Conservation (phyloP, 2,888 invertebrate genomes). For the Nebria salina region DNA sequence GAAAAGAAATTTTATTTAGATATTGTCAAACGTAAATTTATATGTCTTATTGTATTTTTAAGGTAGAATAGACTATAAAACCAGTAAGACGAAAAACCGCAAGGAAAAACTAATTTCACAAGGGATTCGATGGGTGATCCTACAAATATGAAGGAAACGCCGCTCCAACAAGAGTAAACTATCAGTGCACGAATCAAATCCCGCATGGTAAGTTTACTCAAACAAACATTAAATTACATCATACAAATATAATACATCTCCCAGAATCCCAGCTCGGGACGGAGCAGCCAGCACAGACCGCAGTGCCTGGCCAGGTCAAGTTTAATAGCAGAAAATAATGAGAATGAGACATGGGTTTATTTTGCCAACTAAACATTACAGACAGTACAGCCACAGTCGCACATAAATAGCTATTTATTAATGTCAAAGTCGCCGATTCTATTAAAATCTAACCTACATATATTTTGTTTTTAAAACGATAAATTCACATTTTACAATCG, state of each 20-base stretch:
- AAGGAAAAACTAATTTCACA: no score
- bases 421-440: slow-evolving; percentile 1
- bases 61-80: no score
- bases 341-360: neutral
- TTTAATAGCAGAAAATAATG: slow-evolving; percentile 31
- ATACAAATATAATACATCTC: slow-evolving; percentile 13
- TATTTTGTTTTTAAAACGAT: neutral
- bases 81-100: no score
- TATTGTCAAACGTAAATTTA: no score
- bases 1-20: no score
- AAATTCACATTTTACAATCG: neutral
- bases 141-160: neutral
- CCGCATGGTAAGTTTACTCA: neutral
- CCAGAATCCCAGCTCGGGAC: slow-evolving; percentile 14
- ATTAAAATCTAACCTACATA: neutral
- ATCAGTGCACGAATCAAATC: neutral
- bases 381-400: neutral
- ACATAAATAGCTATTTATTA: slow-evolving; percentile 11
- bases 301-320: slow-evolving; percentile 19
- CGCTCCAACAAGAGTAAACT: neutral
- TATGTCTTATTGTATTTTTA: no score
- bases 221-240: slow-evolving; percentile 2
- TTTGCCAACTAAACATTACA: slow-evolving; percentile 8
- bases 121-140: no score
- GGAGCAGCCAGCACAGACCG: neutral